phyloP scores from a whole-genome alignment of 2,888 invertebrate genomes.

The Aelia acuminata region DNA sequence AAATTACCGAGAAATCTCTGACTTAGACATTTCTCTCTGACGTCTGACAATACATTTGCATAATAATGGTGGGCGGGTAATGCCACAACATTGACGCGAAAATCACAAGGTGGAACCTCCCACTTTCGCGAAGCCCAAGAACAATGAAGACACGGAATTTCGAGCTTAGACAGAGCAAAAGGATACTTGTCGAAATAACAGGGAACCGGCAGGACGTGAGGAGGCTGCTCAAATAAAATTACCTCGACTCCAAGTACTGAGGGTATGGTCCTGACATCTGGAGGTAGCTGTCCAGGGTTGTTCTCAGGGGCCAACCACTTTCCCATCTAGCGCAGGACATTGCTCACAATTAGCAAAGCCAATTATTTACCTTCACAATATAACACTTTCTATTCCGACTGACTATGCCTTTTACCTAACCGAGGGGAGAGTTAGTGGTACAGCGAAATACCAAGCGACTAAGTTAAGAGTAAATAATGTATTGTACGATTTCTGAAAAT shows the following conservation, averaged over 20 bases:
- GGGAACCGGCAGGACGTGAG: neutral
- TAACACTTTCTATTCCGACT: neutral
- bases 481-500: neutral
- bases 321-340: constrained; percentile 12
- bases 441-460: neutral
- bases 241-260: neutral
- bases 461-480: neutral
- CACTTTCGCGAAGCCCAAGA: neutral
- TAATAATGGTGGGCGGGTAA: neutral
- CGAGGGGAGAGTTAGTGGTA: neutral
- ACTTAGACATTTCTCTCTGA: neutral
- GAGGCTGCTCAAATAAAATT: neutral
- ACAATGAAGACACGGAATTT: constrained; percentile 14
- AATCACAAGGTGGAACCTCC: neutral
- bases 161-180: neutral
- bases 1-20: neutral
- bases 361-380: constrained; percentile 35
- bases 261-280: neutral
- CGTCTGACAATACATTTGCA: neutral
- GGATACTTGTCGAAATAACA: neutral
- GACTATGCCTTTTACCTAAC: neutral
- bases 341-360: constrained; percentile 24
- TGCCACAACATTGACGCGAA: neutral
- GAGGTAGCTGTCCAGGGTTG: neutral
- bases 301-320: neutral